phyloP scores from a whole-genome alignment of 2,888 invertebrate species.

The Marasmarcha lunaedactyla region DNA sequence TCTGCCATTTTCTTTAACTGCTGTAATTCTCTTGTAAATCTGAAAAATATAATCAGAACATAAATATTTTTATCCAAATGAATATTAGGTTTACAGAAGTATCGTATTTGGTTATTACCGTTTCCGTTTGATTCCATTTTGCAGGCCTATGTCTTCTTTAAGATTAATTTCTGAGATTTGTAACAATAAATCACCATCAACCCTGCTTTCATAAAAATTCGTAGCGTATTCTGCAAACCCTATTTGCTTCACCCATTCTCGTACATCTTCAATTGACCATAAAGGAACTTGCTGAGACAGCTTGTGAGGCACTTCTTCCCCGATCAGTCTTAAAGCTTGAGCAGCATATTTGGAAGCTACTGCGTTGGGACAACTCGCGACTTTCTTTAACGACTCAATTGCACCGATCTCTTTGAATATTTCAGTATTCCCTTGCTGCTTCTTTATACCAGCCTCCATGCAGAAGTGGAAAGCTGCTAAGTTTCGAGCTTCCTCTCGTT shows the following conservation, averaged over 20 bases:
- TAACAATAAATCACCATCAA: constrained; percentile 95
- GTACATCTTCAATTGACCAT: constrained; percentile 96
- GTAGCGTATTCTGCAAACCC: constrained; percentile 88
- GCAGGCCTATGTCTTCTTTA: constrained; percentile 90
- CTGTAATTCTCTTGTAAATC: constrained; percentile 92
- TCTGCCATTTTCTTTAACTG: constrained; percentile 96
- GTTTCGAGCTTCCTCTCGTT: constrained; percentile 95
- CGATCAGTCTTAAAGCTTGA: constrained; percentile 90
- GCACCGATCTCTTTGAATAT: constrained; percentile 96
- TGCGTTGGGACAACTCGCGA: constrained; percentile 97
- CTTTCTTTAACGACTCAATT: constrained; percentile 93
- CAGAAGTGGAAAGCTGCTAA: constrained; percentile 98
- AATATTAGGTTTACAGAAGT: no score
- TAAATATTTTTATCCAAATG: constrained; percentile 1
- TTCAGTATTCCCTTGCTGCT: constrained; percentile 90
- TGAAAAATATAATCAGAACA: constrained; percentile 34
- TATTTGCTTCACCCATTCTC: constrained; percentile 98
- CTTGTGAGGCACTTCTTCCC: constrained; percentile 97
- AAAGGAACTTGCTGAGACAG: constrained; percentile 97
- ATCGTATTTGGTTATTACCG: constrained; percentile 73
- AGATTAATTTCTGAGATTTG: constrained; percentile 94
- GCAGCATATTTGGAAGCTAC: constrained; percentile 97
- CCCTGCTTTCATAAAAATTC: constrained; percentile 90
- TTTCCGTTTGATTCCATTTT: constrained; percentile 93
- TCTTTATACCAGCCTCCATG: constrained; percentile 99